Evolutionary conservation across 2,888 invertebrate genomes (phyloP).

Genomic region (Cephus rjabovi): DNA sequence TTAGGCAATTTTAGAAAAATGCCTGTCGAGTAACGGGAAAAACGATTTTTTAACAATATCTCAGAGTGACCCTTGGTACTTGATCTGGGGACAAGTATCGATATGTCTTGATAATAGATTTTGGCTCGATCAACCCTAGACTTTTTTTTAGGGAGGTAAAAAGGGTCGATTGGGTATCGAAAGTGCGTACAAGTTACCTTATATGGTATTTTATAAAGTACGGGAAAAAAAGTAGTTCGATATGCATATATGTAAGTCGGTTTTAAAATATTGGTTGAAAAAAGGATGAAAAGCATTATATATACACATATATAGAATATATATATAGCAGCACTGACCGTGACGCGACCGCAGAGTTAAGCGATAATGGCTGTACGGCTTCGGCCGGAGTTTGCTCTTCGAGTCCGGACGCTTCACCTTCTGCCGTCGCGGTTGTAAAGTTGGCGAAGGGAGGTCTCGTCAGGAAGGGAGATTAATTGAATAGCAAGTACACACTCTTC

Average conservation of each 20-base stretch:
- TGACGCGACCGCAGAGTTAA: not conserved
- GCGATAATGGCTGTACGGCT: not conserved
- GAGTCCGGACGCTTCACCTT: no score
- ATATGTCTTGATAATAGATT: not conserved
- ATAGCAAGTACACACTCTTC: constrained; percentile 29
- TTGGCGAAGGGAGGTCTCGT: constrained; percentile 27
- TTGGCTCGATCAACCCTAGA: not conserved
- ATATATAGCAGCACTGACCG: no score
- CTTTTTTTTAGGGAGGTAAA: not conserved
- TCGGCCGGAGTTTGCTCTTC: not conserved
- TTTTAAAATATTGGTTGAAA: no score
- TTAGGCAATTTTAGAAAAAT: not conserved
- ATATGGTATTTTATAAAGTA: no score
- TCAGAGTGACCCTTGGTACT: not conserved
- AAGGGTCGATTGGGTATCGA: not conserved
- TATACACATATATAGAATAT: constrained; percentile 4
- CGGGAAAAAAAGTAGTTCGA: no score
- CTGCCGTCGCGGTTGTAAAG: constrained; percentile 11
- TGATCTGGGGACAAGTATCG: constrained; percentile 3
- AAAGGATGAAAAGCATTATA: not conserved
- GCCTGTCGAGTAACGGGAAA: not conserved
- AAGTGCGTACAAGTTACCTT: not conserved
- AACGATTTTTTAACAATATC: not conserved
- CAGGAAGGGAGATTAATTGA: constrained; percentile 38
- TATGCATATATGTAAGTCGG: no score